These are phyloP conservation scores for Nycticryphes semicollaris DNA, from an alignment of 2,113 vertebrate species.

Conservation along the genomic window DNA sequence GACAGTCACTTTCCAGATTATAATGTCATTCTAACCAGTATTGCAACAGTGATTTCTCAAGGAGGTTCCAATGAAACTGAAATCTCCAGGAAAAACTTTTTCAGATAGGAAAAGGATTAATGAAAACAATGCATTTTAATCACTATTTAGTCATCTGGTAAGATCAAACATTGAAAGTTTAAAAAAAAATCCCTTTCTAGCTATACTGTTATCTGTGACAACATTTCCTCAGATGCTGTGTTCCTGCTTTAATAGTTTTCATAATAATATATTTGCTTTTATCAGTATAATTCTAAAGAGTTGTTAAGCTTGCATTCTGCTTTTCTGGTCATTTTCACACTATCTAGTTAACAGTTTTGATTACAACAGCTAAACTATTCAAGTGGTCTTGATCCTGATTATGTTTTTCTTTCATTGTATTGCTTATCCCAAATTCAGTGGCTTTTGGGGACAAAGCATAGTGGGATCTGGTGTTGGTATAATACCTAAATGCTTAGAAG, in stretches of 20 bases:
- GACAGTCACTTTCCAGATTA: slow-evolving; percentile 2
- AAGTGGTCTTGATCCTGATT: rapidly evolving
- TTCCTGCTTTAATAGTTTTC: background rate
- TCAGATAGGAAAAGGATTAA: background rate
- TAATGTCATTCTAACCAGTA: background rate
- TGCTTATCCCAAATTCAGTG: background rate
- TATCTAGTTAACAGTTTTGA: background rate
- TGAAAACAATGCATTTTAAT: background rate
- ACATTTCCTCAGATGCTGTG: background rate
- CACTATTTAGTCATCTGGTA: background rate
- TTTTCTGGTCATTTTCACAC: background rate
- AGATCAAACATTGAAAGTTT: background rate
- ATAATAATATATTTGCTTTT: background rate
- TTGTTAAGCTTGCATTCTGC: background rate
- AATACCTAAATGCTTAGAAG: background rate
- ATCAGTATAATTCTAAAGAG: background rate
- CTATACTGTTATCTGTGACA: background rate
- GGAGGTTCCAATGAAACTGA: background rate
- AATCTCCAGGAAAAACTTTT: background rate
- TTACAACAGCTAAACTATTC: background rate
- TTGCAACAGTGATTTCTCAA: background rate
- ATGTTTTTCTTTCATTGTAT: background rate
- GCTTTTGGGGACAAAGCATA: background rate
- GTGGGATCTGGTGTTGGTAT: background rate
- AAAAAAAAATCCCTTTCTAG: background rate